Base-by-base conservation (phyloP, 2,113 vertebrate species). In the Sclerurus mexicanus region DNA sequence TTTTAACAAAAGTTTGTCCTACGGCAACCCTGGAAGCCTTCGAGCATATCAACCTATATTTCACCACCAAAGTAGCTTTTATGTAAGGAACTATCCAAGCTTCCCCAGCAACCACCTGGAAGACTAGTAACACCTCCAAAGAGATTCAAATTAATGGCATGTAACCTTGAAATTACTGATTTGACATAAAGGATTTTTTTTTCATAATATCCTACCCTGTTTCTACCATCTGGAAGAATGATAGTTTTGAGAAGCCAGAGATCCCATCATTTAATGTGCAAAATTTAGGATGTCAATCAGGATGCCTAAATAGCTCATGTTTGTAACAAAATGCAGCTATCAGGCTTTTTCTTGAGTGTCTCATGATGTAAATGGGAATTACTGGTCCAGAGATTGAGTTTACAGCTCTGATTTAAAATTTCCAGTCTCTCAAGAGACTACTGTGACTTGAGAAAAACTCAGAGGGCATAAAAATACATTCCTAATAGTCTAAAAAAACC, bases 1-100 rank as follows among this genome's bases (percentile, higher is more conserved):
- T 96, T 95, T 93, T 55, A 81, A 64, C 68, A 75, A 67, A 92
- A 93, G 69, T 94, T 95, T 94, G 69, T 94, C 90, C 76, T 90
- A 4, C 72, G 4, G 2, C 64, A 88, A 89, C 88, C 90, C 75
- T 33, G 25, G 56, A 37, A 95, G 87, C 35, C 64, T 97, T 90
- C 90, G 85, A 90, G 94, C 52, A 60, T 37, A 78, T 46, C 88
- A 89, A 60, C 92, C 86, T 87, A 73, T 85, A 93, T 89, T 92
- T 52, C 27, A 64, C 56, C 60, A 90, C 31, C 17, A 75, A 78
- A 56, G 47, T 25, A 40, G 44, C n/a, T 96, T 94, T 92, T 95
- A 76, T 66, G 44, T 58, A 58, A 78, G 50, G 83, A 78, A 20
- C 19, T 42, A 16, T 8, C 21, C 67, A 40, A 75, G 39, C 67